Evolutionary conservation across 2,113 vertebrate species (phyloP).

Genomic region (Erinaceus europaeus): DNA sequence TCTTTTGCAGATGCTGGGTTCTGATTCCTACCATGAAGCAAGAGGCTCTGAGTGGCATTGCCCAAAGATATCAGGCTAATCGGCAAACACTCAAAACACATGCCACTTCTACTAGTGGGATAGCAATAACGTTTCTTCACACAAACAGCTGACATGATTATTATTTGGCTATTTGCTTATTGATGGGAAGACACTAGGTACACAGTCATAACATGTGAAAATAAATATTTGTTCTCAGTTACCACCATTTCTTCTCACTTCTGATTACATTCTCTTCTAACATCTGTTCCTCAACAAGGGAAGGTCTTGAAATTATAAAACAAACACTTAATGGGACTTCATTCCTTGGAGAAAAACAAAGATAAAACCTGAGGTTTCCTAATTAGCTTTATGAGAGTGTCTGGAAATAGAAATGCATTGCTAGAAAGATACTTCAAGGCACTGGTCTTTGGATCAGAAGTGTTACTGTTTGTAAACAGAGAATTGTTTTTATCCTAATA

Average conservation of each 20-base stretch:
- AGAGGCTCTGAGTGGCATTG: neutral
- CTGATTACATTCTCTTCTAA: constrained; percentile 32
- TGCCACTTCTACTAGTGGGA: neutral
- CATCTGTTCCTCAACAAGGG: constrained; percentile 52
- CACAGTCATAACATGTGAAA: constrained; percentile 8
- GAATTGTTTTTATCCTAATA: neutral
- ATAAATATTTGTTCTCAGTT: constrained; percentile 46
- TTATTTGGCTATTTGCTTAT: constrained; percentile 14
- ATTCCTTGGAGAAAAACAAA: constrained; percentile 48
- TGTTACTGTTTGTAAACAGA: constrained; percentile 19
- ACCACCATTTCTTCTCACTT: constrained; percentile 29
- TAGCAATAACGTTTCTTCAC: constrained; percentile 21
- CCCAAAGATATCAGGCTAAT: constrained; percentile 10
- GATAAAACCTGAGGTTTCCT: constrained; percentile 32
- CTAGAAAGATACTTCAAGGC: neutral
- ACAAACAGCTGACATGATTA: constrained; percentile 7
- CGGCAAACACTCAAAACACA: neutral
- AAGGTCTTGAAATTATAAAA: constrained; percentile 27
- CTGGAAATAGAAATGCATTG: constrained; percentile 27
- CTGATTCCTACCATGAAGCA: constrained; percentile 19
- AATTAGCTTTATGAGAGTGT: constrained; percentile 40
- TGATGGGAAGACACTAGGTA: constrained; percentile 6
- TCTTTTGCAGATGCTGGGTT: constrained; percentile 31
- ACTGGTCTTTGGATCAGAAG: neutral
- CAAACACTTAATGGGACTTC: constrained; percentile 37